These are phyloP conservation scores for Amphiduros pacificus DNA, from an alignment of 2,888 invertebrate species.

Conservation along the genomic window DNA sequence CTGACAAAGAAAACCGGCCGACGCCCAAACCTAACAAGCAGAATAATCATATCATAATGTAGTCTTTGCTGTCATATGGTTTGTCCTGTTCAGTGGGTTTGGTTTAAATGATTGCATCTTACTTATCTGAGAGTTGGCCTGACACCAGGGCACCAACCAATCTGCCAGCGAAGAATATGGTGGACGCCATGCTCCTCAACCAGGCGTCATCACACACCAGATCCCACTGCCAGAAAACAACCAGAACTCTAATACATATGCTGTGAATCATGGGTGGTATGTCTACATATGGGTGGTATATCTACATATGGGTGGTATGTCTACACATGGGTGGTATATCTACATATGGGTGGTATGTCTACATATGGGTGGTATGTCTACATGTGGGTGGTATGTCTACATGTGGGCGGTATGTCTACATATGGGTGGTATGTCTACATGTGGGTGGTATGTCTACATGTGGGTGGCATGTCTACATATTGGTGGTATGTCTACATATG, in stretches of 20 bases:
- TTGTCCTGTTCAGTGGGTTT: neutral
- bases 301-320: too few species aligned
- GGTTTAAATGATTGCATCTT: neutral
- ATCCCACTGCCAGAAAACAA: conserved; percentile 9
- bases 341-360: too few species aligned
- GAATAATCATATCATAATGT: too few species aligned
- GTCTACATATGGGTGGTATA: too few species aligned
- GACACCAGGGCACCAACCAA: conserved; percentile 9
- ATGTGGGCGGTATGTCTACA: too few species aligned
- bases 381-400: too few species aligned
- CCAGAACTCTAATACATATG: neutral
- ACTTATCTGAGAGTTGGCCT: conserved; percentile 16
- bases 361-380: too few species aligned
- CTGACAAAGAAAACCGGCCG: conserved; percentile 6
- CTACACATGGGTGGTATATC: too few species aligned
- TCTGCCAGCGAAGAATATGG: conserved; percentile 16
- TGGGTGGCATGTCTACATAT: too few species aligned
- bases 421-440: too few species aligned
- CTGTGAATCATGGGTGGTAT: neutral
- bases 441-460: too few species aligned
- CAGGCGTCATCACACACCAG: conserved; percentile 17
- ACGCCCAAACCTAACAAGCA: neutral
- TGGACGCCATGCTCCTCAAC: conserved; percentile 10
- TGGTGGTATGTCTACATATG: too few species aligned
- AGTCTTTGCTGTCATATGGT: neutral